phyloP scores from a whole-genome alignment of 2,113 vertebrate species.

The Melanostigma gelatinosum region DNA sequence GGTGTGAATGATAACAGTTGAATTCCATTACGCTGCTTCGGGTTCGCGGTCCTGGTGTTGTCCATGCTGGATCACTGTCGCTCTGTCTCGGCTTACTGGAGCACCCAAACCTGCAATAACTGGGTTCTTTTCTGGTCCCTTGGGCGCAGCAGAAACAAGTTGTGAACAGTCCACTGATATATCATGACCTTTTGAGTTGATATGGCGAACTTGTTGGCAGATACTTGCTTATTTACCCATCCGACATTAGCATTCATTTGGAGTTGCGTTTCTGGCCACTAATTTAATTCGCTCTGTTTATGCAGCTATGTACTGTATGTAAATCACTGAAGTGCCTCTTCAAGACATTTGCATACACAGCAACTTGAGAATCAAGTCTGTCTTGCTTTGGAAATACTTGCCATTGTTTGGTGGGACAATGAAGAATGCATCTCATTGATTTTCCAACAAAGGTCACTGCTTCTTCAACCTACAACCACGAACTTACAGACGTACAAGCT shows the following conservation, averaged over 20 bases:
- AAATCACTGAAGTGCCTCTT: background rate
- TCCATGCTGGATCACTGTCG: background rate
- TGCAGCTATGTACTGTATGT: background rate
- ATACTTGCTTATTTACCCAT: background rate
- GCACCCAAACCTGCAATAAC: background rate
- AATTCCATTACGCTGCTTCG: background rate
- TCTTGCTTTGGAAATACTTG: background rate
- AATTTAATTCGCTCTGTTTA: background rate
- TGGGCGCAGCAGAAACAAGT: background rate
- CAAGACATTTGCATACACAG: background rate
- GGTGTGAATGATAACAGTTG: background rate
- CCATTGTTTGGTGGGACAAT: background rate
- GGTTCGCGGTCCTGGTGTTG: background rate
- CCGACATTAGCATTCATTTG: background rate
- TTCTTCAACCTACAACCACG: background rate
- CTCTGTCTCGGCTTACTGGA: background rate
- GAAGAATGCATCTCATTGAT: background rate
- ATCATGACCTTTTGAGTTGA: background rate
- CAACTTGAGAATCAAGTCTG: background rate
- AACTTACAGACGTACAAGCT: background rate
- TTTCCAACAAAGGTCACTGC: slow-evolving; percentile 1
- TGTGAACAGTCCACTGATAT: background rate
- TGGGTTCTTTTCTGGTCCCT: background rate
- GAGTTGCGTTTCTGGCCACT: background rate
- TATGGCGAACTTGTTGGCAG: background rate